Conservation (phyloP, 2,113 vertebrate species). For the Cavia aperea region DNA sequence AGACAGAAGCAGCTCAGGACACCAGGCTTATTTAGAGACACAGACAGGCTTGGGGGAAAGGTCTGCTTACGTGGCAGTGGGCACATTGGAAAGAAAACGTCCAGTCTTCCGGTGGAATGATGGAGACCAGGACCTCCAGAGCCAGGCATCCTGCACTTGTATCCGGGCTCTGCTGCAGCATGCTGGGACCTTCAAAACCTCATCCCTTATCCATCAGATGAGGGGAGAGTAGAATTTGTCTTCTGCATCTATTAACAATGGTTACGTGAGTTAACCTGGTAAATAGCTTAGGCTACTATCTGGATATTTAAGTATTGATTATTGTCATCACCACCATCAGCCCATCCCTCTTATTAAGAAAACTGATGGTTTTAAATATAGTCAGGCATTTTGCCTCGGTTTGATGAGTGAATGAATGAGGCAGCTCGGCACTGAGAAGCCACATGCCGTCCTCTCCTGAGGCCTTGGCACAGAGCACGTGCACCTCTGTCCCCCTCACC, state of each 20-base stretch:
- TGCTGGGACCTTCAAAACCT: not conserved
- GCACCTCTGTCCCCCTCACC: not conserved
- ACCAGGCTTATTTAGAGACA: not conserved
- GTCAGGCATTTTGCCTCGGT: not conserved
- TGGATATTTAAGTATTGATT: not conserved
- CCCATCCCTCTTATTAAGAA: not conserved
- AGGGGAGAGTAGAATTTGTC: not conserved
- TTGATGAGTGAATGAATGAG: not conserved
- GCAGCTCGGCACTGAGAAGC: not conserved
- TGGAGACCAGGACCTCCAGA: not conserved
- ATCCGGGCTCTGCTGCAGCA: not conserved
- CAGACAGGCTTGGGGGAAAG: not conserved
- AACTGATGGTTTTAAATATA: not conserved
- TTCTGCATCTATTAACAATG: too few relatives aligned
- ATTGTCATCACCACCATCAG: not conserved
- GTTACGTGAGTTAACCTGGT: too few relatives aligned
- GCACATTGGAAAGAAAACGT: accelerated
- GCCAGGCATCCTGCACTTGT: not conserved
- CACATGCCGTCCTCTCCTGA: not conserved
- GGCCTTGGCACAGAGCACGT: not conserved
- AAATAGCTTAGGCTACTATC: not conserved
- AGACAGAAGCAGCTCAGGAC: not conserved
- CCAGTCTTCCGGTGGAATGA: not conserved
- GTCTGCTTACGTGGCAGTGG: accelerated
- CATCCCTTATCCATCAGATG: not conserved